Base-by-base conservation (phyloP, 1,140 invertebrate genomes). In the Hycleus phaleratus region DNA sequence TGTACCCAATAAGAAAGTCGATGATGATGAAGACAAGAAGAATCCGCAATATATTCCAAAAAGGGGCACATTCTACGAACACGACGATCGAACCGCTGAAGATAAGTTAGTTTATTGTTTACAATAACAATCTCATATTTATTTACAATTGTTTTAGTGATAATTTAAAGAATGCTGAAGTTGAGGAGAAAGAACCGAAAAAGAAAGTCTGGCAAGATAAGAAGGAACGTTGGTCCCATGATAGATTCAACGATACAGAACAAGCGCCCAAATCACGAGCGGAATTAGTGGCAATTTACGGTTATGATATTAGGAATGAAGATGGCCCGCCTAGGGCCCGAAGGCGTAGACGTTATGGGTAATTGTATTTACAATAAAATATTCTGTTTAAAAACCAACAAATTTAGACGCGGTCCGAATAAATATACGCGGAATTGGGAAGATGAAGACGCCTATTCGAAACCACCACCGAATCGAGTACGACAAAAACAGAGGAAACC, bases 1-100 rank as follows among this genome's bases (percentile, higher is more conserved):
- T 64, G 74, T 76, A n/a, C 73, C 77, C 38, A 72, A 77, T 4
- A 86, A 86, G 61, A 84, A 87, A 60, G 80, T 96, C 2, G 91
- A 95, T 72, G 88, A 93, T 74, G 95, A 97, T 74, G 93, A 97
- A 72, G 95, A 97, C 73, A 82, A 89, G 60, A 88, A 93, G 67
- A 97, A 97, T 78, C 95, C 95, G 4, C 94, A 97, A 64, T 97
- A 96, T 73, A 96, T 97, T 68, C 95, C 95, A 0, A 94, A 96
- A 74, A 83, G 87, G 60, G 95, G 95, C 11, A 92, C 91, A 3
- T 97, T 97, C 74, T 98, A 97, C 69, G 94, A 98, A 67, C 94
- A 98, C 71, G 94, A 97, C 74, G 91, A 94, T 70, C 76, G 92
- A 63, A 90, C 87, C n/a, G 81, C 82, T 12, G 86, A 87, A 18